These are phyloP conservation scores for Eurytemora carolleeae DNA, from an alignment of 1,140 invertebrate species.

Conservation along the genomic window DNA sequence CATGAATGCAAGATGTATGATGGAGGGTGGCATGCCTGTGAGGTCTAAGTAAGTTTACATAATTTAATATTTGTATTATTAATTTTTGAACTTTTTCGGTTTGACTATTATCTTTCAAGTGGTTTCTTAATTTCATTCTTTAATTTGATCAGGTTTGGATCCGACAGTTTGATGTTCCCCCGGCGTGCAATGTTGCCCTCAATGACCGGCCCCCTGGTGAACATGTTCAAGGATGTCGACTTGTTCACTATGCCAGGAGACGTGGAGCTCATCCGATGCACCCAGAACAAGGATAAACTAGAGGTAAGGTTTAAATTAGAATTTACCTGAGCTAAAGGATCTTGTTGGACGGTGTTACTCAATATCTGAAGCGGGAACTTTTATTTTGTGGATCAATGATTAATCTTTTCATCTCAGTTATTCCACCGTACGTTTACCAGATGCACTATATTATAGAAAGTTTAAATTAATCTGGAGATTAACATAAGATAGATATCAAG, in stretches of 20 bases:
- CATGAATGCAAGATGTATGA: neutral
- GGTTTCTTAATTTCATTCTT: neutral
- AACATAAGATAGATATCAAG: too few species aligned
- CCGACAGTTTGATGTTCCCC: neutral
- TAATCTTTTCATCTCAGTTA: too few species aligned
- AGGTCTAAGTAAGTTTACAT: neutral
- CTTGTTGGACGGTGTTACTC: too few species aligned
- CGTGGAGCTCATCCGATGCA: slow-evolving; percentile 7
- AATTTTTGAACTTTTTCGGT: neutral
- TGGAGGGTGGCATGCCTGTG: neutral
- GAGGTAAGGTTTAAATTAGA: too few species aligned
- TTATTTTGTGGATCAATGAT: too few species aligned
- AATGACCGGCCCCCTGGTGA: too few species aligned
- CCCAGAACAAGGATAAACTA: slow-evolving; percentile 13
- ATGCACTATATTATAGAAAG: too few species aligned
- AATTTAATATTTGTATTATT: too few species aligned
- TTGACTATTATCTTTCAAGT: neutral
- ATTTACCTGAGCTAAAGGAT: too few species aligned
- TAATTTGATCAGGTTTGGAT: neutral
- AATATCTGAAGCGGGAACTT: too few species aligned
- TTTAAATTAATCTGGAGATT: too few species aligned
- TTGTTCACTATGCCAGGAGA: neutral
- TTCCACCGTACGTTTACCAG: too few species aligned
- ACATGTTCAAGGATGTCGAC: neutral
- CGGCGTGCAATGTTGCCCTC: neutral